A percentile compares a stretch with the other conserved stretches of the same genome.
These are phyloP conservation scores for Thamnaconus septentrionalis DNA, from an alignment of 2,113 vertebrate species.

Conservation along the genomic window DNA sequence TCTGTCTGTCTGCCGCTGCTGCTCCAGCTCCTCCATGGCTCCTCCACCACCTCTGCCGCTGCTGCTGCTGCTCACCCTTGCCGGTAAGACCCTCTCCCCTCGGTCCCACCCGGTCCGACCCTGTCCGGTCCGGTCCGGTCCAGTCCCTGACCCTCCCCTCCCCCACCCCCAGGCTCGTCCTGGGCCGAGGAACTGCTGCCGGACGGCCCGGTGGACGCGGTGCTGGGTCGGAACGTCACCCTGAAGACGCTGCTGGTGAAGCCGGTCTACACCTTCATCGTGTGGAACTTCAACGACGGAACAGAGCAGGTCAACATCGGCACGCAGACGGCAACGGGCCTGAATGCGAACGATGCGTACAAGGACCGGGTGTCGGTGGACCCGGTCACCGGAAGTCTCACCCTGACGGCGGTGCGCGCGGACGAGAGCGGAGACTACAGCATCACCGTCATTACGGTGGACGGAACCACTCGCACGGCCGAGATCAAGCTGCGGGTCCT, in stretches of 20 bases:
- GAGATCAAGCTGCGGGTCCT: slow-evolving; percentile 32
- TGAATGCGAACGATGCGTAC: fast-evolving
- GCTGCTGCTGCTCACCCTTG: slow-evolving; percentile 18
- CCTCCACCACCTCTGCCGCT: slow-evolving; percentile 25
- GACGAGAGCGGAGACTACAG: slow-evolving; percentile 41
- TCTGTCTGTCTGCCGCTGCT: slow-evolving; percentile 12
- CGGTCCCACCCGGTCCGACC: not conserved
- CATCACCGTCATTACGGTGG: fast-evolving
- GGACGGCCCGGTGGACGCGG: slow-evolving; percentile 7
- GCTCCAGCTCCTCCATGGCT: slow-evolving; percentile 45
- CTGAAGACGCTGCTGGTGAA: not conserved
- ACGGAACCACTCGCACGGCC: fast-evolving
- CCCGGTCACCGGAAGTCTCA: not conserved
- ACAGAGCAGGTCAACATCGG: fast-evolving
- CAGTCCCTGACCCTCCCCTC: not conserved
- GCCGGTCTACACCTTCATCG: fast-evolving
- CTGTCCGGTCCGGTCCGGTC: not conserved
- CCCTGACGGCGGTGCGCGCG: fast-evolving
- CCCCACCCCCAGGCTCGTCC: slow-evolving; percentile 9
- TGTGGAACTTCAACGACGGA: slow-evolving; percentile 24
- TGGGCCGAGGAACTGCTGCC: slow-evolving; percentile 8
- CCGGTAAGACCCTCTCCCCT: slow-evolving; percentile 19
- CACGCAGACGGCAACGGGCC: fast-evolving
- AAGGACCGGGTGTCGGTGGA: not conserved
- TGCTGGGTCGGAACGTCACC: slow-evolving; percentile 20